These are phyloP conservation scores for Acrossocheilus fasciatus DNA, from an alignment of 2,797 vertebrate genomes.

Conservation along the genomic window DNA sequence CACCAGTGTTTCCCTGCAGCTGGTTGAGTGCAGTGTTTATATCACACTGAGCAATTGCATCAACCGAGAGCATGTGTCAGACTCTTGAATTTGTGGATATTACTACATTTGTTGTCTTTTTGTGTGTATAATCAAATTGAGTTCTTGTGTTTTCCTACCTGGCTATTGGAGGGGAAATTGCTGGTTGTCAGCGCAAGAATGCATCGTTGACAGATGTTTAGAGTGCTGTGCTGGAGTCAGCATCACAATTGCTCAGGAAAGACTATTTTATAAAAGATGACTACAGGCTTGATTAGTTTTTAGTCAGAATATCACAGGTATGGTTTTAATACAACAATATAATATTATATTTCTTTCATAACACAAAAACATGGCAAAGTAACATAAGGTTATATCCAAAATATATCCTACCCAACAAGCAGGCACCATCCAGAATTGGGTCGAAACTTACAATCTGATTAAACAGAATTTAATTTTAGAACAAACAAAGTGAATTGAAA, in stretches of 20 bases:
- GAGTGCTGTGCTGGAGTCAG: neutral
- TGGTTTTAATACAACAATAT: neutral
- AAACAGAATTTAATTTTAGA: neutral
- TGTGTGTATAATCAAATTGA: conserved; percentile 30
- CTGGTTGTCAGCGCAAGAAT: conserved; percentile 33
- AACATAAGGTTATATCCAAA: neutral
- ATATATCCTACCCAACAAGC: neutral
- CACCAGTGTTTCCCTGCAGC: conserved; percentile 27
- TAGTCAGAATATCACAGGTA: neutral
- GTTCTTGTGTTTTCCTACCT: conserved; percentile 44
- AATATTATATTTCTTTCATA: neutral
- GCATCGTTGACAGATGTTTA: conserved; percentile 14
- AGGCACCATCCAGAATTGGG: neutral
- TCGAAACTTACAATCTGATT: neutral
- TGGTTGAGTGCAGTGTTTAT: conserved; percentile 19
- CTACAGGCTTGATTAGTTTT: neutral
- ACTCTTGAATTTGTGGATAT: conserved; percentile 36
- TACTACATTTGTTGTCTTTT: conserved; percentile 26
- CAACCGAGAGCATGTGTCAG: conserved; percentile 46
- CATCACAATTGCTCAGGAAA: neutral
- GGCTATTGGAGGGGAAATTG: conserved; percentile 38
- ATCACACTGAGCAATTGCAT: conserved; percentile 42
- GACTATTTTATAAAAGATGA: neutral
- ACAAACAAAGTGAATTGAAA: neutral
- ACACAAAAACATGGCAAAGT: neutral